phyloP scores from a whole-genome alignment of 2,113 vertebrate genomes.

The Myotis lucifugus region DNA sequence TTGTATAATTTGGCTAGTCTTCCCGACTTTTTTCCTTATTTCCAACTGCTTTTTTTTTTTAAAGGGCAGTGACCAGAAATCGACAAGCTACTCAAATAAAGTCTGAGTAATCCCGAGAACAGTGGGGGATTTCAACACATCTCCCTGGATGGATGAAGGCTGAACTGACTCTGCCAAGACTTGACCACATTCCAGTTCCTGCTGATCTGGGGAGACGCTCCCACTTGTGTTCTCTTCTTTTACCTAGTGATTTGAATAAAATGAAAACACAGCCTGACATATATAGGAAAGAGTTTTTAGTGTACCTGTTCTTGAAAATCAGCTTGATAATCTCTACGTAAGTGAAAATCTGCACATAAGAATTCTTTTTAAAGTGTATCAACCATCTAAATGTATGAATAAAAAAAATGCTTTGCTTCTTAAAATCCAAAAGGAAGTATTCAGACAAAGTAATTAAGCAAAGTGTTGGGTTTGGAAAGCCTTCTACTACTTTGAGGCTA shows the following conservation, averaged over 20 bases:
- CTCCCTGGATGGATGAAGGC: conserved; percentile 42
- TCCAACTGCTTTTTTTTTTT: conserved; percentile 28
- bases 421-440: conserved; percentile 56
- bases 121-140: conserved; percentile 65
- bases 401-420: conserved; percentile 7
- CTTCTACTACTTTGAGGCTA: conserved; percentile 72
- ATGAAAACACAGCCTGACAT: conserved; percentile 23
- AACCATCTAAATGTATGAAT: conserved; percentile 50
- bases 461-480: conserved; percentile 65
- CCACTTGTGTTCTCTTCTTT: not conserved
- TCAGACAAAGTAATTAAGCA: conserved; percentile 72
- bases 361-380: conserved; percentile 17
- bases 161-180: conserved; percentile 48
- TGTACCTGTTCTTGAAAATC: not conserved
- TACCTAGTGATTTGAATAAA: conserved; percentile 23
- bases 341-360: not conserved
- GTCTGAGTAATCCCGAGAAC: conserved; percentile 52
- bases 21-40: not conserved
- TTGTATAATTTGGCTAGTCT: conserved; percentile 46
- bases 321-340: conserved; percentile 17
- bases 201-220: conserved; percentile 14
- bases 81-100: conserved; percentile 50
- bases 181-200: conserved; percentile 57
- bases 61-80: conserved; percentile 51
- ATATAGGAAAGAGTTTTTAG: not conserved